A percentile compares a stretch with the other conserved stretches of the same genome.
phyloP scores from a whole-genome alignment of 2,113 vertebrate species.

The Chinchilla lanigera region DNA sequence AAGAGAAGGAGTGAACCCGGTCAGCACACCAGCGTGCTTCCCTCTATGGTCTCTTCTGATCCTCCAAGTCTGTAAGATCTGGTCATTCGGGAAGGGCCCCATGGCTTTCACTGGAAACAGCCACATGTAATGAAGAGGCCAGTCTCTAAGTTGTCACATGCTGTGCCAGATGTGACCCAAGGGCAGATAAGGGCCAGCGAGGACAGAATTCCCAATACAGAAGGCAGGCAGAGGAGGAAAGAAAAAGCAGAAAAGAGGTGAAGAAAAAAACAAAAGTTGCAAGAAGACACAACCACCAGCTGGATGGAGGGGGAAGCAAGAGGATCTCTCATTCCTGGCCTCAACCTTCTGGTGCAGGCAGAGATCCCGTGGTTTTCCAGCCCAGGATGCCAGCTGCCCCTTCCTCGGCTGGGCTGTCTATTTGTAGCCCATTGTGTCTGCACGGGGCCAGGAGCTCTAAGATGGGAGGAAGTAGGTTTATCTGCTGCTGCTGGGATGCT shows the following conservation, averaged over 20 bases:
- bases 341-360: neutral
- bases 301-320: neutral
- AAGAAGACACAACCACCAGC: neutral
- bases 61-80: neutral
- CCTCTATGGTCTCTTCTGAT: neutral
- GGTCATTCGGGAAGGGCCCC: neutral
- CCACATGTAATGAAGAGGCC: neutral
- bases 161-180: neutral
- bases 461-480: neutral
- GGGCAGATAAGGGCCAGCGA: neutral
- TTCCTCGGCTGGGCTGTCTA: neutral
- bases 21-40: fast-evolving
- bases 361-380: neutral
- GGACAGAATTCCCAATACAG: neutral
- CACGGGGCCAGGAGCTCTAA: neutral
- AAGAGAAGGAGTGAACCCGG: neutral
- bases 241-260: neutral
- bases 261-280: neutral
- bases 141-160: too few species aligned
- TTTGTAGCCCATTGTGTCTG: neutral
- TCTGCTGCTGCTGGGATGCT: neutral
- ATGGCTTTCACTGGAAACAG: neutral
- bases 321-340: neutral
- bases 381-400: neutral
- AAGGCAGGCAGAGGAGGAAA: neutral